A percentile compares a stretch with the other conserved stretches of the same genome.
phyloP scores from a whole-genome alignment of 1,140 invertebrate genomes.

The Micrasema minimum region DNA sequence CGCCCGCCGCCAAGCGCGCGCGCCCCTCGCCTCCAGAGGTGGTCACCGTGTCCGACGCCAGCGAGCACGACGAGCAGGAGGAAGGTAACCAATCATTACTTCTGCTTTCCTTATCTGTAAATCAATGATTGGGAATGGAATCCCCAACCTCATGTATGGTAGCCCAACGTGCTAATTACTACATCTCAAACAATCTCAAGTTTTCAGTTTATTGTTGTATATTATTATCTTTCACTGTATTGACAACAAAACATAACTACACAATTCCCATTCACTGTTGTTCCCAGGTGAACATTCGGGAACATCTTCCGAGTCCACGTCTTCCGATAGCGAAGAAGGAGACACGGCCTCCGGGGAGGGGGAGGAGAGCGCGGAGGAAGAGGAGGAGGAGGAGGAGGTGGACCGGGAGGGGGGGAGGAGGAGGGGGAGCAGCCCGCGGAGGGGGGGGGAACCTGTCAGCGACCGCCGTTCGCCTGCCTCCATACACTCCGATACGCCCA shows the following conservation, averaged over 20 bases:
- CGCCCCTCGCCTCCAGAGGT: conserved; percentile 60
- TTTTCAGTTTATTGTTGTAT: too few relatives aligned
- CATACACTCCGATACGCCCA: conserved; percentile 40
- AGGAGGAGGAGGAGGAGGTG: conserved; percentile 61
- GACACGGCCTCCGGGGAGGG: conserved; percentile 65
- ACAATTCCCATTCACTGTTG: too few relatives aligned
- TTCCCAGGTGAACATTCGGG: conserved; percentile 61
- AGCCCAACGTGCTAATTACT: too few relatives aligned
- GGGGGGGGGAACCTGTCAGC: not conserved
- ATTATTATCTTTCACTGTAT: too few relatives aligned
- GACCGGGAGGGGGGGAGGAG: conserved; percentile 51
- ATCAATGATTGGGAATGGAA: too few relatives aligned
- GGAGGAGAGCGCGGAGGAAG: conserved; percentile 59
- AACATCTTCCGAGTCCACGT: conserved; percentile 67
- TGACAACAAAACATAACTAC: not conserved
- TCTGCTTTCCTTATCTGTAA: not conserved
- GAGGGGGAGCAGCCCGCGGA: not conserved
- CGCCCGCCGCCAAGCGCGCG: conserved; percentile 55
- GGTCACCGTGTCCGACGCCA: conserved; percentile 64
- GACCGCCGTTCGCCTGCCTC: conserved; percentile 39
- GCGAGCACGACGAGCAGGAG: conserved; percentile 67
- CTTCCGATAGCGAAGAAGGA: conserved; percentile 60
- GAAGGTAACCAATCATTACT: conserved; percentile 57
- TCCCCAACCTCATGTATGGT: too few relatives aligned
- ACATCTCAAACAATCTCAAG: too few relatives aligned